Percentiles rank a stretch among this genome's conserved stretches.
Evolutionary conservation across 1,140 invertebrate species (phyloP).

Genomic region (Macrobrachium nipponense): DNA sequence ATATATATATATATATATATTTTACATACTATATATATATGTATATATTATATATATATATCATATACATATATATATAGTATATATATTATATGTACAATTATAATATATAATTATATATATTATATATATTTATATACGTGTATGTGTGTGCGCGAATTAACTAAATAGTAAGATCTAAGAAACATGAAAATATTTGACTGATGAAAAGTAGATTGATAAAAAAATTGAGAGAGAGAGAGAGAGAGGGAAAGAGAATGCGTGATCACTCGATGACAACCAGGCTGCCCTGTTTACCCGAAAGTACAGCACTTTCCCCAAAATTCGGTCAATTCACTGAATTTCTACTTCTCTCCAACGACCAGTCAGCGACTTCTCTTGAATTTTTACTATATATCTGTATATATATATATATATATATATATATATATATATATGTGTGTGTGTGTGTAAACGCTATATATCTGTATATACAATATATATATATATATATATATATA

Average conservation of each 20-base stretch:
- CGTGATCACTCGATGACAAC: too few relatives aligned
- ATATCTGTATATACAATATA: background rate
- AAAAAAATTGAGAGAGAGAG: too few relatives aligned
- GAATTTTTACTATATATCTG: background rate
- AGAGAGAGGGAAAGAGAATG: too few relatives aligned
- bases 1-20: too few relatives aligned
- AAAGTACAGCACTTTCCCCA: too few relatives aligned
- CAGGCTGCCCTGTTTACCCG: too few relatives aligned
- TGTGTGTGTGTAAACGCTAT: background rate
- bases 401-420: constrained; percentile 18
- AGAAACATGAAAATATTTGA: background rate
- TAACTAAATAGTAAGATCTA: background rate
- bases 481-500: constrained; percentile 21
- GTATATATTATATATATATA: constrained; percentile 12
- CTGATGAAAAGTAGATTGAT: background rate
- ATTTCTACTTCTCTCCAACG: too few relatives aligned
- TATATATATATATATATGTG: constrained; percentile 4
- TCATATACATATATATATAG: constrained; percentile 14
- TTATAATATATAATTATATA: background rate
- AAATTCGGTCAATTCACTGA: too few relatives aligned
- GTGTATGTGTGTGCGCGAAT: background rate
- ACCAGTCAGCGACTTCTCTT: too few relatives aligned
- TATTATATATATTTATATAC: constrained; percentile 5
- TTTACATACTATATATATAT: constrained; percentile 16
- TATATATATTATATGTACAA: background rate